Percentiles rank a stretch among this genome's conserved stretches.
phyloP scores from a whole-genome alignment of 2,113 vertebrate genomes.

The Bungarus multicinctus region DNA sequence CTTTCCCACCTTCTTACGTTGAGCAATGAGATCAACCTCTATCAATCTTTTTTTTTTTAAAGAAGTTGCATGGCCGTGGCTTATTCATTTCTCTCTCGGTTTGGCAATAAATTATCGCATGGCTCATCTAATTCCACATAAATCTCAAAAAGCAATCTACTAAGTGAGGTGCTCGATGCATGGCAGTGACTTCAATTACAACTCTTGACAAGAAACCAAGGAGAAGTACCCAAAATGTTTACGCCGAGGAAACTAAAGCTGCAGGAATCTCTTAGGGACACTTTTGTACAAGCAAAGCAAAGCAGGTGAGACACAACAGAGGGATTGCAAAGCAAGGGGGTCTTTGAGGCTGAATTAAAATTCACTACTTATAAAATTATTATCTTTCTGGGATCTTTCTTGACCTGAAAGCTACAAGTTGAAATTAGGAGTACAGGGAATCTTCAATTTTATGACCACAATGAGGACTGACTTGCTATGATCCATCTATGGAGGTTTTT shows the following conservation, averaged over 20 bases:
- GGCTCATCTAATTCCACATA: slow-evolving; percentile 71
- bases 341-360: background rate
- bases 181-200: slow-evolving; percentile 61
- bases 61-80: slow-evolving; percentile 66
- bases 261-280: slow-evolving; percentile 25
- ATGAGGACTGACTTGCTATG: background rate
- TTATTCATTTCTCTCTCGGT: slow-evolving; percentile 74
- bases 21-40: background rate
- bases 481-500: background rate
- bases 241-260: slow-evolving; percentile 55
- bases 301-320: background rate
- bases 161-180: slow-evolving; percentile 63
- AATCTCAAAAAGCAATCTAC: slow-evolving; percentile 77
- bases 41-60: too few relatives aligned
- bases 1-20: too few relatives aligned
- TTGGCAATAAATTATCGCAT: slow-evolving; percentile 77
- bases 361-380: background rate
- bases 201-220: slow-evolving; percentile 63
- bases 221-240: slow-evolving; percentile 63
- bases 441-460: background rate
- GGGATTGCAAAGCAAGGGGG: background rate
- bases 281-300: slow-evolving; percentile 17
- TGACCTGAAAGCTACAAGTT: too few relatives aligned
- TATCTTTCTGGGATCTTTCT: background rate
- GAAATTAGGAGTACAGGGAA: background rate